Evolutionary conservation across 2,888 invertebrate species (phyloP), one percentile per base, ranked within the genome.

Genomic region (Dioctria linearis): DNA sequence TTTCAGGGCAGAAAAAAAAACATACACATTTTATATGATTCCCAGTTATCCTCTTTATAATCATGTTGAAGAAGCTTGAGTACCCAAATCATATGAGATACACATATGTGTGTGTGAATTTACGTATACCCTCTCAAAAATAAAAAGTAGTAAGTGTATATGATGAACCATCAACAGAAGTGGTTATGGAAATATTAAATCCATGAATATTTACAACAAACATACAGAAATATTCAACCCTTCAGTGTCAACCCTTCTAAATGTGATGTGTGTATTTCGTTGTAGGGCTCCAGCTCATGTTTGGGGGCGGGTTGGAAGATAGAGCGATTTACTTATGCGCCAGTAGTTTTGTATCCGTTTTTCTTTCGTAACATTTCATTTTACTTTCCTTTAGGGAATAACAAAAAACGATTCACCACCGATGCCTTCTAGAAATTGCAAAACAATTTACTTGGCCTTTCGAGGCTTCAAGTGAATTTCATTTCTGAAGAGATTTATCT

Each of bases 151-250:
- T 40, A 75, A 75, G 57, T 42, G 59, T 75, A 42, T 75, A 75
- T 59, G 54, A 75, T 59, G 59, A 75, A 42, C 73, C 59, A 75
- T 75, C 73, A 75, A 54, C 13, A 75, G 73, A 75, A 75, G 73
- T 75, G 73, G 73, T 75, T 75, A 75, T 75, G 57, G 73, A 75
- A 75, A 75, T 75, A 75, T 75, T 75, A 75, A 75, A 75, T 75
- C 73, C 59, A 59, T 59, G 73, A 59, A 75, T 59, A 59, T 75
- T 42, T 75, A 42, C 73, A 75, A 37, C 25, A 25, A 25, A 25
- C 57, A 75, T 59, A 54, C 73, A 13, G 42, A 75, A 25, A 43
- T 75, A 59, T 25, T 75, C 42, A 59, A 75, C 59, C 59, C 59
- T 59, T 75, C 42, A 57, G 73, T 75, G 73, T 59, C 73, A 73